Conservation (phyloP, 2,797 vertebrate species). For the Micrastur ruficollis region DNA sequence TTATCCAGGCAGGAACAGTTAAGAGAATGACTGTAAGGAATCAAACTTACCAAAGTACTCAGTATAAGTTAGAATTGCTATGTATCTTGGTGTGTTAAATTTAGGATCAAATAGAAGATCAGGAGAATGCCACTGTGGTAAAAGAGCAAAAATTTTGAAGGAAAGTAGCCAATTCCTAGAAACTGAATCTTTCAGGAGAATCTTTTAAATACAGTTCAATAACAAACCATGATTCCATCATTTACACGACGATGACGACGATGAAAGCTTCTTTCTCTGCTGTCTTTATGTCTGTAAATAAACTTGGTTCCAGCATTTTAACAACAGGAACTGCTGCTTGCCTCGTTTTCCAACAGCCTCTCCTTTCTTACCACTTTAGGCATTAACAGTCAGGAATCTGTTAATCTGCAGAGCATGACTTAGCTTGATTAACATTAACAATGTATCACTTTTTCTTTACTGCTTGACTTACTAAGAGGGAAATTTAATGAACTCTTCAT, state of each 20-base stretch:
- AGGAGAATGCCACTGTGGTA: background rate
- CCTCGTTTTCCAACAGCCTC: background rate
- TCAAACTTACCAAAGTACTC: background rate
- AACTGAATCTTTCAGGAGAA: background rate
- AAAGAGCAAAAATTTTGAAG: background rate
- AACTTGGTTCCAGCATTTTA: background rate
- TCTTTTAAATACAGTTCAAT: background rate
- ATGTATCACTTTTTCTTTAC: background rate
- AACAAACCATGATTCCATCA: background rate
- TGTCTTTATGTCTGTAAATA: background rate
- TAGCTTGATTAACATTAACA: slow-evolving; percentile 37
- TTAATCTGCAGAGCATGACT: background rate
- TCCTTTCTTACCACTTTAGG: background rate
- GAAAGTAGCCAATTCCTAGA: background rate
- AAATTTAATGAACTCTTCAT: slow-evolving; percentile 39
- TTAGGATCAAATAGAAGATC: background rate
- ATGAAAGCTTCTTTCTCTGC: background rate
- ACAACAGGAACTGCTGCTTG: background rate
- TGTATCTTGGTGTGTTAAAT: background rate
- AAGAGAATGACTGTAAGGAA: background rate
- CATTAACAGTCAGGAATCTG: background rate
- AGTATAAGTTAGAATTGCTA: background rate
- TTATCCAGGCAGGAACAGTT: background rate
- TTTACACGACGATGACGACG: background rate
- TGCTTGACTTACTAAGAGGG: background rate